Base-by-base conservation (phyloP, 2,113 vertebrate species). In the Mormyrus lacerda region DNA sequence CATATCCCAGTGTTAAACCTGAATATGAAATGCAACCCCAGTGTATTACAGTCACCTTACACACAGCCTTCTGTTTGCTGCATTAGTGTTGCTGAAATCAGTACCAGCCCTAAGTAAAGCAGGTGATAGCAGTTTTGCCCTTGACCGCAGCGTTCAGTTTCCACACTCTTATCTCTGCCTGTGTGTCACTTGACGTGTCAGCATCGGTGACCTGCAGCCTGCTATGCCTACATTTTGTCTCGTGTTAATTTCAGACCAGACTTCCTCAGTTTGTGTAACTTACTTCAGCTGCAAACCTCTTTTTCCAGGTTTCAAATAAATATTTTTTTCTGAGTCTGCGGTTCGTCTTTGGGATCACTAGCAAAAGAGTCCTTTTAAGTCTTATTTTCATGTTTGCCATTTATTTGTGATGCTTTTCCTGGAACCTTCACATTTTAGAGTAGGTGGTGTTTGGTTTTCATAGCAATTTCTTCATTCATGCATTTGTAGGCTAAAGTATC, bases 371-470 rank as follows among this genome's bases (percentile, higher is more conserved):
- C 82, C 44, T 24, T 84, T 84, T 47, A 47, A 84, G 24, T 84
- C 44, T 47, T n/a, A 5, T 84, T 90, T 86, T 92, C 92, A 91
- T 87, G 90, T 93, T 92, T 85, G 35, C 5, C n/a, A 11, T 85
- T 69, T 35, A 50, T 24, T 45, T 85, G 7, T 47, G 27, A 19
- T 3, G 88, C 82, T 88, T 88, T 87, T 65, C 84, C 24, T 35
- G 82, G 82, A 84, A 84, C 39, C 19, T 82, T 21, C 35, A 21
- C 13, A 44, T 47, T 83, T 44, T 84, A n/a, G 2, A 21, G 42
- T 45, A 45, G 21, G 13, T 24, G 44, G 82, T 47, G 39, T 24
- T 84, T 21, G 45, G 42, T 47, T 21, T 83, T 83, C 44, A n/a
- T 19, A 39, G 48, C n/a, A 19, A 10, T 31, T 35, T 51, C 47